phyloP scores from a whole-genome alignment of 2,113 vertebrate species.

The Jacana jacana region DNA sequence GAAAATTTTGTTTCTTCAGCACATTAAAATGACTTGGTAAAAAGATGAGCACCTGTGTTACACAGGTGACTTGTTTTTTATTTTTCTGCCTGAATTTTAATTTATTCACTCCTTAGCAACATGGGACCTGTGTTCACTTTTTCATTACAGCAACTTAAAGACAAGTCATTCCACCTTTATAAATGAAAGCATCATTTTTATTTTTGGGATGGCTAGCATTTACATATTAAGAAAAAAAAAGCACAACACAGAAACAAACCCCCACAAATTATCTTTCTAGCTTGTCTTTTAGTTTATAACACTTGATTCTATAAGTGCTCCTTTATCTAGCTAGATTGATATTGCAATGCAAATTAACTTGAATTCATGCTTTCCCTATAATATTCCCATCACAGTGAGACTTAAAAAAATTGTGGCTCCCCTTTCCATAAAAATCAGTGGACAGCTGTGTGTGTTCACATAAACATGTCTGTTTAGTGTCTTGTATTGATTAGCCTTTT shows the following conservation, averaged over 20 bases:
- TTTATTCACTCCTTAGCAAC: not conserved
- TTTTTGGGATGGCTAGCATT: not conserved
- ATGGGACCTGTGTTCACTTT: not conserved
- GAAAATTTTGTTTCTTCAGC: not conserved
- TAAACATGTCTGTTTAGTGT: not conserved
- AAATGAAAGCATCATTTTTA: not conserved
- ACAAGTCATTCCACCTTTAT: not conserved
- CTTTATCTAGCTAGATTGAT: not conserved
- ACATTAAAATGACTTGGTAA: not conserved
- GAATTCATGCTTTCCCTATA: not conserved
- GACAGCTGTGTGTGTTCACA: not conserved
- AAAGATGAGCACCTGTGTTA: not conserved
- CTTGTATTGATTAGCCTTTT: not conserved
- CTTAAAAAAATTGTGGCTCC: not conserved
- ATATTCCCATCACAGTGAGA: not conserved
- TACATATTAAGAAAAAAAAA: not conserved
- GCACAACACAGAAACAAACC: not conserved
- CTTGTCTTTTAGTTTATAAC: not conserved
- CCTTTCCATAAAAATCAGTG: not conserved
- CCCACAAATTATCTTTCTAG: not conserved
- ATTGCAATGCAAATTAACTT: not conserved
- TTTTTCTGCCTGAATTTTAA: not conserved
- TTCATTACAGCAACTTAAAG: not conserved
- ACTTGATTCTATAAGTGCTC: not conserved
- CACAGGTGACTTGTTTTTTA: not conserved